phyloP scores from a whole-genome alignment of 2,113 vertebrate species.

The Vanacampus margaritifer region DNA sequence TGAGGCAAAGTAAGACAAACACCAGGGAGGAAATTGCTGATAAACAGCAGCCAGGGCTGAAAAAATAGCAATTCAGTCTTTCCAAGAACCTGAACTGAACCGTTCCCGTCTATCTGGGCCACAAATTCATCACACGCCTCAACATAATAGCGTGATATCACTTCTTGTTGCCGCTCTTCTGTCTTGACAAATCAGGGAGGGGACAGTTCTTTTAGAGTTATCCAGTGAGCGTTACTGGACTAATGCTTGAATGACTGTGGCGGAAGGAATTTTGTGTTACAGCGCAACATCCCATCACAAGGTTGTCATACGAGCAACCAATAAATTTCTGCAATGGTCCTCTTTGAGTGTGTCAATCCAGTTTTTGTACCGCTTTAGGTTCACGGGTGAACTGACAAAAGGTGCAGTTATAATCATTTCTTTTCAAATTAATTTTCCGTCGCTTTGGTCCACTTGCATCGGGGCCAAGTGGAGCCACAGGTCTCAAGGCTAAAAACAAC shows the following conservation, averaged over 20 bases:
- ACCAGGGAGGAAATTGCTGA: constrained; percentile 31
- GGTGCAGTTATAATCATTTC: too few relatives aligned
- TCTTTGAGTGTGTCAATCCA: too few relatives aligned
- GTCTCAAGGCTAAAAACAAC: too few relatives aligned
- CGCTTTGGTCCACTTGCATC: too few relatives aligned
- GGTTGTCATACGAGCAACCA: not conserved
- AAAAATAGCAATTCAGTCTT: constrained; percentile 14
- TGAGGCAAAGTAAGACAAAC: constrained; percentile 41
- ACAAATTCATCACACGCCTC: not conserved
- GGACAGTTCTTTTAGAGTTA: constrained; percentile 23
- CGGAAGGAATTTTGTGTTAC: constrained; percentile 1
- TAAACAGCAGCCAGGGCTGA: constrained; percentile 18
- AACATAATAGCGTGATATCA: constrained; percentile 18
- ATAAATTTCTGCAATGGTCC: too few relatives aligned
- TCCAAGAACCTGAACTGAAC: constrained; percentile 22
- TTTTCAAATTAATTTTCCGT: too few relatives aligned
- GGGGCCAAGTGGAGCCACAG: too few relatives aligned
- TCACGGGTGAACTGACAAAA: too few relatives aligned
- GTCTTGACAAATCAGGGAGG: constrained; percentile 26
- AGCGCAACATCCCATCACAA: not conserved
- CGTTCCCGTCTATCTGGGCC: constrained; percentile 21
- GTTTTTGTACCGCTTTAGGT: too few relatives aligned
- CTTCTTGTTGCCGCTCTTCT: constrained; percentile 4
- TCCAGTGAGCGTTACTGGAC: not conserved
- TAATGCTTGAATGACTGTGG: too few relatives aligned